Evolutionary conservation across 1,140 invertebrate species (phyloP), one percentile per base, ranked within the genome.

Genomic region (Leptonema lineaticorne): DNA sequence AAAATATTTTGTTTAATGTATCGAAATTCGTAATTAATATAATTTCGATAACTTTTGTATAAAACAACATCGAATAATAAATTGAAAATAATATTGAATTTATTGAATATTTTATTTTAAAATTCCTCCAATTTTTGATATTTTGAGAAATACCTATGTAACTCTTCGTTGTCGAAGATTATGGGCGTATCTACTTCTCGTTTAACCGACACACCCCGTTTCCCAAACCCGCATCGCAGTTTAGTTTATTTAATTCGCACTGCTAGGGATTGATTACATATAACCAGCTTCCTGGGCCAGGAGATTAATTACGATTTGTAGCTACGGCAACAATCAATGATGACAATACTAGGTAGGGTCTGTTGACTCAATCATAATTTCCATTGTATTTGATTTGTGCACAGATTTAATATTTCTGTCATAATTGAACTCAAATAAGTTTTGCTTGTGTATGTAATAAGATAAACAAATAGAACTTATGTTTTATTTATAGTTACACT

Each of bases 261-360:
- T 45, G 50, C 57, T 22, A 33, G 62, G 62, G 62, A 64, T 64
- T 64, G 62, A 64, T 64, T 64, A 64, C 62, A 50, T n/a, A 28
- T 64, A 26, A 16, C 16, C 37, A 16, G 62, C 46, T 64, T 50
- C 30, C 16, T 45, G 62, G 37, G 62, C 50, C 50, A 20, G 26
- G 30, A 46, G 62, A 64, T 64, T 64, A 64, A 64, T 64, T 50
- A 46, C 59, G 59, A 64, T 64, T 64, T 50, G 62, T 33, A 64
- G 37, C 62, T 64, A 53, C 50, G 50, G 50, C 18, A 53, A 53
- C 50, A 53, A 53, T 53, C 50, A 11, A 53, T 24, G 50, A 22
- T 24, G 50, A 53, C 50, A 53, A 53, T n/a, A n/a, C 50, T 14
- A 4, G 37, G 37, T 1, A 7, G 50, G 50, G 50, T 22, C 14